phyloP scores from a whole-genome alignment of 2,797 vertebrate genomes.

The Bucorvus abyssinicus region DNA sequence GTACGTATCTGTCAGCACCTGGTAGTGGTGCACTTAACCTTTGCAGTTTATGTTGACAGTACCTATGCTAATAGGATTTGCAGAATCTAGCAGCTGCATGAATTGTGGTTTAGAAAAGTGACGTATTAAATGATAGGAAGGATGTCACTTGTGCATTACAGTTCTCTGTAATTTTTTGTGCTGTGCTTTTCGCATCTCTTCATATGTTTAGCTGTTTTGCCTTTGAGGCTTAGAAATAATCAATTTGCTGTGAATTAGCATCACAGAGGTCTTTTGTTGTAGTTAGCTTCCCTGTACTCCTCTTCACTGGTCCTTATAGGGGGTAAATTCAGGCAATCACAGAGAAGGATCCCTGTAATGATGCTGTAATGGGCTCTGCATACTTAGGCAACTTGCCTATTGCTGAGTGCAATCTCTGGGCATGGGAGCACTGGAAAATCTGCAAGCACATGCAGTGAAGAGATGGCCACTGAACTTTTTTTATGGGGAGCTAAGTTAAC shows the following conservation, averaged over 20 bases:
- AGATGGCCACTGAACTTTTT: neutral
- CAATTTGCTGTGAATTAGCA: neutral
- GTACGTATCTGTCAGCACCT: neutral
- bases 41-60: neutral
- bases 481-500: neutral
- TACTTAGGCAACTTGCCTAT: neutral
- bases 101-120: neutral
- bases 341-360: neutral
- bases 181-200: neutral
- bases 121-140: neutral
- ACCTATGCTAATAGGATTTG: neutral
- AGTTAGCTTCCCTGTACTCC: neutral
- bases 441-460: fast-evolving
- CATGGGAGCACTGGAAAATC: neutral
- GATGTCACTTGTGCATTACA: neutral
- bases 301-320: neutral
- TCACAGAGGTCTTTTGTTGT: neutral
- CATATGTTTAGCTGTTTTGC: neutral
- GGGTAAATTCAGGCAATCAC: neutral
- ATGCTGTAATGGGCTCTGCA: neutral
- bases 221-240: neutral
- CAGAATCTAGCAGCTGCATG: neutral
- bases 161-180: neutral
- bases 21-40: neutral
- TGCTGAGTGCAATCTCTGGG: neutral